Evolutionary conservation across 1,140 invertebrate species (phyloP).

Genomic region (Brachionus angularis): DNA sequence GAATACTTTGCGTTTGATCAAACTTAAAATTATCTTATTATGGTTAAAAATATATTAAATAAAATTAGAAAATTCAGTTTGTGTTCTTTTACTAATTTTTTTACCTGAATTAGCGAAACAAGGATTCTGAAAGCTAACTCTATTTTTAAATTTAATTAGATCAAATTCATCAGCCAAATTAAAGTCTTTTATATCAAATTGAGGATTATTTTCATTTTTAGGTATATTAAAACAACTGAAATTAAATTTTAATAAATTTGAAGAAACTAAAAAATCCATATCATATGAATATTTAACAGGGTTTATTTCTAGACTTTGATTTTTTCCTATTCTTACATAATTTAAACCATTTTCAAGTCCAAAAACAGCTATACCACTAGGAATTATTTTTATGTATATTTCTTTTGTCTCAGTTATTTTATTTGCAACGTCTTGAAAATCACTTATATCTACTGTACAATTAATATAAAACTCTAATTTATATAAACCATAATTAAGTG

Average conservation of each 20-base stretch:
- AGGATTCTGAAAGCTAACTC: neutral
- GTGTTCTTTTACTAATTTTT: too few species aligned
- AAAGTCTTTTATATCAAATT: too few species aligned
- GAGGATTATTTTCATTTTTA: neutral
- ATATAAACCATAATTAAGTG: neutral
- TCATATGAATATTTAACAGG: conserved; percentile 31
- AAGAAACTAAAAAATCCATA: neutral
- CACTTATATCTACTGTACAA: neutral
- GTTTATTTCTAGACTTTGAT: conserved; percentile 13
- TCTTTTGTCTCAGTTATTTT: neutral
- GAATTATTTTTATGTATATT: conserved; percentile 8
- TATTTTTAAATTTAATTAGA: neutral
- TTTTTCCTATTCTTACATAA: neutral
- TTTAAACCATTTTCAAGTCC: conserved; percentile 5
- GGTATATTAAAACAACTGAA: neutral
- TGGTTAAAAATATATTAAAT: too few species aligned
- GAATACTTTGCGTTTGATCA: neutral
- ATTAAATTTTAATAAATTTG: neutral
- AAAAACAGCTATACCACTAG: conserved; percentile 21
- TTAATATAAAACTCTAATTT: neutral
- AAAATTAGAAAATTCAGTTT: too few species aligned
- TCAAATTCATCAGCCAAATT: neutral
- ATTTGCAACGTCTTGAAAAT: neutral
- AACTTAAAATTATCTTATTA: neutral
- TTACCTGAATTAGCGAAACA: too few species aligned